Evolutionary conservation across 2,113 vertebrate species (phyloP), one percentile per base, ranked within the genome.

Genomic region (Empidonax alnorum): DNA sequence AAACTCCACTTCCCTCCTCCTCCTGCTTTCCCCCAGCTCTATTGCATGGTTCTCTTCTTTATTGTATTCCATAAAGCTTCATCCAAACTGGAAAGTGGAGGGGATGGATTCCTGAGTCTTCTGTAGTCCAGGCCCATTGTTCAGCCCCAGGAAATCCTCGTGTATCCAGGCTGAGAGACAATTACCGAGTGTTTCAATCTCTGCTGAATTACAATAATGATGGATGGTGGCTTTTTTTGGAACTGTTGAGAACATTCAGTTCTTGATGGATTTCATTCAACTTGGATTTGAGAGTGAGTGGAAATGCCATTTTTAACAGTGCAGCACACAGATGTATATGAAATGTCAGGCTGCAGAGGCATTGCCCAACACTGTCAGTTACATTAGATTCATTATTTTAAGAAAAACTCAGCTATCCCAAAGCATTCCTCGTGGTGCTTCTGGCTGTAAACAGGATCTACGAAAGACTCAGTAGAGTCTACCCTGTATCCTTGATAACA

Each of bases 191-290:
- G 27, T 78, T 39, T 62, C 8, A 1, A 0, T 28, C 56, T 71
- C 47, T 56, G 42, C 12, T 37, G 77, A 61, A 56, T 68, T 61
- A 61, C 30, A 44, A 59, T 78, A 74, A 50, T 37, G 65, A n/a
- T 30, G 42, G 61, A 13, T 84, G 30, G 12, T 62, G 79, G 39
- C 23, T 91, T 95, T 91, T 92, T 84, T 67, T 52, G 86, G 76
- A 84, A 27, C 84, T n/a, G 66, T 21, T 83, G 46, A 31, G 93
- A 89, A 84, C 59, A 8, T 84, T 33, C 92, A 89, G 93, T 94
- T 78, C 93, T 27, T 31, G 37, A 10, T 35, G 67, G 79, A 69
- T 92, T 89, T 62, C 6, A 4, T 46, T 59, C 68, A n/a, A 81
- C 73, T 81, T 55, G 84, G 30, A 8, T 89, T 71, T 63, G 24